These are phyloP conservation scores for Patella depressa DNA, from an alignment of 2,888 invertebrate genomes.

Conservation along the genomic window DNA sequence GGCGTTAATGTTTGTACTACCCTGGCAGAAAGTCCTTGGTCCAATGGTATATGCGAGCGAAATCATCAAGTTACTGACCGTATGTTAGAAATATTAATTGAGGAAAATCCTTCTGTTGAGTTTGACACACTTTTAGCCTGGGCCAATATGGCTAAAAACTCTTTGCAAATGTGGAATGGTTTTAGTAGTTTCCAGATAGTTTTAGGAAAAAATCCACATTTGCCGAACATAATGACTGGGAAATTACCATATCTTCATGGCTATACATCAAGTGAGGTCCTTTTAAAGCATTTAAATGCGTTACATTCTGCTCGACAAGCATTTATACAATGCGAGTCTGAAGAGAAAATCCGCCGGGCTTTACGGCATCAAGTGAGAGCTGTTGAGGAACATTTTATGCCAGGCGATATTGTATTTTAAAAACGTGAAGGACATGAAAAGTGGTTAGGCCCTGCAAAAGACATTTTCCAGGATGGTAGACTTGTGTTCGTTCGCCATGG, in stretches of 20 bases:
- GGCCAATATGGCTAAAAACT: slow-evolving; percentile 26
- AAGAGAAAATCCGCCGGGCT: neutral
- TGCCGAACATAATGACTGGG: neutral
- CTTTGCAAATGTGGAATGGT: slow-evolving; percentile 2
- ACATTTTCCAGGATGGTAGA: too few species aligned
- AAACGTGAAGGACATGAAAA: neutral
- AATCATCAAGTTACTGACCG: slow-evolving; percentile 15
- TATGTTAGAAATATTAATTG: slow-evolving; percentile 20
- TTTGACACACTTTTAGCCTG: slow-evolving; percentile 15
- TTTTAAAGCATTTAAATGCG: neutral
- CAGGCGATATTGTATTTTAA: neutral
- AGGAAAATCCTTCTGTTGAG: slow-evolving; percentile 2
- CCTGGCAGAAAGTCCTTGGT: slow-evolving; percentile 25
- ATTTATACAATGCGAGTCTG: neutral
- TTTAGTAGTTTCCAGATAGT: slow-evolving; percentile 14
- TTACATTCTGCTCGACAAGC: neutral
- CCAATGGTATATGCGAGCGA: neutral
- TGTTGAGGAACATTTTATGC: neutral
- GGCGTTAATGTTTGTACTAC: slow-evolving; percentile 29
- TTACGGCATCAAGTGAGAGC: neutral
- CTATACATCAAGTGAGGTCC: neutral
- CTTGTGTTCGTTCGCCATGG: too few species aligned
- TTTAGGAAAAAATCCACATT: slow-evolving; percentile 3
- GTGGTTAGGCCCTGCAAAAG: neutral
- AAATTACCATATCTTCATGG: neutral